Evolutionary conservation across 1,140 invertebrate genomes (phyloP).

Genomic region (Hyles euphorbiae): DNA sequence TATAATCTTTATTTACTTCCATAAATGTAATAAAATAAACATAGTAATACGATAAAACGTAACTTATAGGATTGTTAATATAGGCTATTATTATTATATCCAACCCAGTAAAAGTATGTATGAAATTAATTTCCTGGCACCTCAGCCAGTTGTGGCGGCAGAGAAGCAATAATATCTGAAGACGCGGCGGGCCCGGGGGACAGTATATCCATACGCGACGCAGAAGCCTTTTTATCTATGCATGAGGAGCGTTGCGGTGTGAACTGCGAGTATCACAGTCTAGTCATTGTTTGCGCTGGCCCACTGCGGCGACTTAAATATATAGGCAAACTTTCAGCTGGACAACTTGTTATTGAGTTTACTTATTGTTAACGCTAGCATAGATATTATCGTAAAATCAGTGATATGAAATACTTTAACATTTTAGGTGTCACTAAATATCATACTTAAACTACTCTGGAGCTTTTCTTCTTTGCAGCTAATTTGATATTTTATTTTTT

Average conservation of each 20-base stretch:
- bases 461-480: too few species aligned
- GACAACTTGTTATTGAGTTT: neutral
- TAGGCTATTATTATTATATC: too few species aligned
- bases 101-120: too few species aligned
- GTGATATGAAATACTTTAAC: too few species aligned
- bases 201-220: conserved; percentile 15
- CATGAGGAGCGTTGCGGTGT: conserved; percentile 30
- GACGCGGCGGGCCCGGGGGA: conserved; percentile 24
- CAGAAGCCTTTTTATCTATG: conserved; percentile 33
- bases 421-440: too few species aligned
- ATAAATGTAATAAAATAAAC: neutral
- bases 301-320: neutral
- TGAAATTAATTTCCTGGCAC: neutral
- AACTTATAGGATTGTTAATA: too few species aligned
- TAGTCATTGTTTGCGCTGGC: conserved; percentile 15
- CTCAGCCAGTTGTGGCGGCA: conserved; percentile 25
- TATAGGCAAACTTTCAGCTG: too few species aligned
- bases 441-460: too few species aligned
- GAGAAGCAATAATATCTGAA: conserved; percentile 39
- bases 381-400: too few species aligned
- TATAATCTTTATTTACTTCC: neutral
- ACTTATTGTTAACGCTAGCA: neutral
- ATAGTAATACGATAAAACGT: too few species aligned
- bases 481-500: too few species aligned
- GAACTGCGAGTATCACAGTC: conserved; percentile 13